phyloP scores from a whole-genome alignment of 2,113 vertebrate species.

The Cryptomyrus ogoouensis region DNA sequence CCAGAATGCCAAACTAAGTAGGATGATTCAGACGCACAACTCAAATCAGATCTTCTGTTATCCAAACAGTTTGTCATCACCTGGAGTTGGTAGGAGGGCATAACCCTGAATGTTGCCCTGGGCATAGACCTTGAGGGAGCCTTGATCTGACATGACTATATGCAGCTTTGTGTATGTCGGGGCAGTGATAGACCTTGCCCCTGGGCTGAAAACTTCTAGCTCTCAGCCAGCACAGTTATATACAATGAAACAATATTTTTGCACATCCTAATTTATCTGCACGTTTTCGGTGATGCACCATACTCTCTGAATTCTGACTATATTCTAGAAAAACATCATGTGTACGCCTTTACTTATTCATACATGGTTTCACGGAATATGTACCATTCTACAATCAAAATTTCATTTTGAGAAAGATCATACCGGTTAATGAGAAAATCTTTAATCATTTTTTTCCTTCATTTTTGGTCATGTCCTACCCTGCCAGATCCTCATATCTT shows the following conservation, averaged over 20 bases:
- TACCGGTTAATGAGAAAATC: too few species aligned
- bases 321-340: neutral
- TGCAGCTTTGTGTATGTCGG: neutral
- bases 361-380: neutral
- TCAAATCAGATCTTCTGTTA: neutral
- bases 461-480: neutral
- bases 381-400: neutral
- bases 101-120: neutral
- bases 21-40: neutral
- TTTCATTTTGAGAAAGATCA: too few species aligned
- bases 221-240: neutral
- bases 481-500: neutral
- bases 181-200: conserved; percentile 1
- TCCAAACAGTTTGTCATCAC: conserved; percentile 2
- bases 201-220: neutral
- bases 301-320: neutral
- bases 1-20: neutral
- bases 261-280: neutral
- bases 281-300: neutral
- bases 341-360: neutral
- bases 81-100: neutral
- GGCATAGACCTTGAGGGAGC: neutral
- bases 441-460: too few species aligned
- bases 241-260: neutral
- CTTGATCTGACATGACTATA: neutral